Evolutionary conservation across 2,113 vertebrate species (phyloP), one percentile per base, ranked within the genome.

Genomic region (Recurvirostra avosetta): DNA sequence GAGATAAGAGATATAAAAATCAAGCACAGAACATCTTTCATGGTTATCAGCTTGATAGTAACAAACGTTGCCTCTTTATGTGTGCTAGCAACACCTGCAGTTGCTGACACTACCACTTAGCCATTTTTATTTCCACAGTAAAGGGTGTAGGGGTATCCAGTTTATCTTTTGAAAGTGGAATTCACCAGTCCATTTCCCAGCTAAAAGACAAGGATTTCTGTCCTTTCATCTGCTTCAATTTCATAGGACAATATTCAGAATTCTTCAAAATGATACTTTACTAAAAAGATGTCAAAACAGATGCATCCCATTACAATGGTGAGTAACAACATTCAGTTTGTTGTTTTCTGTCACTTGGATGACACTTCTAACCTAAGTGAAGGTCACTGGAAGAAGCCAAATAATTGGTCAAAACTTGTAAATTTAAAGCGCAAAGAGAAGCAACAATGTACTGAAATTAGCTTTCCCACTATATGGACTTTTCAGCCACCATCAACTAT

Each of bases 71-170:
- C 29, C 5, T 36, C 27, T 58, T 8, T 40, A 5, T 6, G 3
- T 13, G 12, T 52, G 9, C 11, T 45, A 73, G 38, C 14, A 84
- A 23, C 41, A 85, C 16, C 15, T 61, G 11, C 16, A 56, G 12
- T 7, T 77, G 36, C 74, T 86, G 29, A 41, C 10, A 6, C 20
- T 50, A 30, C 12, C n/a, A 32, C 18, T 19, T 21, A 8, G 26
- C 20, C 43, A 36, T 13, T 47, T 65, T 47, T n/a, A 50, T 55
- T 75, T 67, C 18, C 27, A n/a, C 0, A 22, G n/a, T 30, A 43
- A 65, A 15, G 9, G 7, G 6, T 3, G 7, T 27, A 55, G 15
- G 4, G 1, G 2, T 47, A 67, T 29, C 21, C 17, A 29, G 6
- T 10, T 78, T 78, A 38, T 20, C 23, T 53, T 62, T 50, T 32